Base-by-base conservation (phyloP, 2,888 invertebrate genomes). In the Archaeoteleia sp. region DNA sequence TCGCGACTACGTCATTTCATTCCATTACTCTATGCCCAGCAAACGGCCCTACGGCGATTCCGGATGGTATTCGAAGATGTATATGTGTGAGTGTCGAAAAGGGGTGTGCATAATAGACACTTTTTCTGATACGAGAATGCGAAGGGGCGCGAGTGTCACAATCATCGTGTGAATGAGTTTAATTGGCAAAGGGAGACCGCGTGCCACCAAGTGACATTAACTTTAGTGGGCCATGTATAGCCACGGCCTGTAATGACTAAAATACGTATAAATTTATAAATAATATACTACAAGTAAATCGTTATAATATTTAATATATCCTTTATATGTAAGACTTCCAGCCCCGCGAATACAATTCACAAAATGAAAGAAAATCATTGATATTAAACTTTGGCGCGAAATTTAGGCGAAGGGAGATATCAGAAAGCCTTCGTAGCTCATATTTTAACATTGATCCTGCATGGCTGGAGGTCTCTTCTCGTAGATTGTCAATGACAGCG, bases 151-250 rank as follows among this genome's bases (percentile, higher is more conserved):
- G 13, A 58, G 53, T 60, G 61, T 37, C 27, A 34, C 48, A 53
- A 57, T 51, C 37, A 42, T 39, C 25, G 45, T 54, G 46, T 51
- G 46, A 55, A 40, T 62, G 46, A 45, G 13, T 17, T 25, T 34
- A n/a, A n/a, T 53, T 39, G 58, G 14, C 54, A 68, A 67, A 48
- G 81, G 78, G 79, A 78, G 80, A 84, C 84, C 84, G 84, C 84
- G 84, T 79, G 84, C 83, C 84, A 84, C 83, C 61, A 73, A 79
- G 75, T 75, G 75, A 78, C 70, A 75, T 62, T 74, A 68, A 78
- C 72, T 71, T n/a, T 76, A 81, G 82, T 76, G 84, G 84, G 82
- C 79, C 83, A 78, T 84, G 84, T 81, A 84, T 82, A 85, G 85
- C 84, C 85, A 85, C 85, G 85, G 84, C 85, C 85, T 84, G 82